Evolutionary conservation across 2,888 invertebrate species (phyloP).

Genomic region (Cyclophora albipunctata): DNA sequence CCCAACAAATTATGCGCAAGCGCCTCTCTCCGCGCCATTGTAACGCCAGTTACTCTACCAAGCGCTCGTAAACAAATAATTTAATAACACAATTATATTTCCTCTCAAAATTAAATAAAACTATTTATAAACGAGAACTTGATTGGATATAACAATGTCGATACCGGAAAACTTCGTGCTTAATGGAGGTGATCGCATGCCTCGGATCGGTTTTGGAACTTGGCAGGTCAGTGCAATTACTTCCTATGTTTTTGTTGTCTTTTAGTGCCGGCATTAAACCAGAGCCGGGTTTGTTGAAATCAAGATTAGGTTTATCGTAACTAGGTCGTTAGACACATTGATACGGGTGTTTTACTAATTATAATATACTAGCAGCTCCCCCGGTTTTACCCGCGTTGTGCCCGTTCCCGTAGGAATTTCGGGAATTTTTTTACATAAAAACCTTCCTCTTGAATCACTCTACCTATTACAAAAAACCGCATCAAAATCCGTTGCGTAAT

Average conservation of each 20-base stretch:
- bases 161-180: constrained; percentile 46
- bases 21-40: neutral
- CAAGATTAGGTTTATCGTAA: too few species aligned
- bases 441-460: too few species aligned
- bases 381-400: too few species aligned
- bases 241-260: neutral
- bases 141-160: constrained; percentile 33
- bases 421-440: too few species aligned
- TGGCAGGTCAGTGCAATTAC: constrained; percentile 79
- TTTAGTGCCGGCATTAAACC: neutral
- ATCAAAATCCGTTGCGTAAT: too few species aligned
- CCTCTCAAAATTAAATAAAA: neutral
- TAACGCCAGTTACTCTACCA: neutral
- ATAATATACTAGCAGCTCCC: too few species aligned
- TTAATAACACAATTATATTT: neutral
- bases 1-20: neutral
- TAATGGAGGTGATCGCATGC: constrained; percentile 77
- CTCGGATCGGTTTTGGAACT: constrained; percentile 84
- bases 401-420: too few species aligned
- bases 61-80: constrained; percentile 4
- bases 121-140: constrained; percentile 7
- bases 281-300: too few species aligned
- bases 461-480: too few species aligned
- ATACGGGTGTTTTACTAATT: too few species aligned
- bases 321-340: too few species aligned